Evolutionary conservation across 2,888 invertebrate genomes (phyloP).

Genomic region (Ectemnius continuus): DNA sequence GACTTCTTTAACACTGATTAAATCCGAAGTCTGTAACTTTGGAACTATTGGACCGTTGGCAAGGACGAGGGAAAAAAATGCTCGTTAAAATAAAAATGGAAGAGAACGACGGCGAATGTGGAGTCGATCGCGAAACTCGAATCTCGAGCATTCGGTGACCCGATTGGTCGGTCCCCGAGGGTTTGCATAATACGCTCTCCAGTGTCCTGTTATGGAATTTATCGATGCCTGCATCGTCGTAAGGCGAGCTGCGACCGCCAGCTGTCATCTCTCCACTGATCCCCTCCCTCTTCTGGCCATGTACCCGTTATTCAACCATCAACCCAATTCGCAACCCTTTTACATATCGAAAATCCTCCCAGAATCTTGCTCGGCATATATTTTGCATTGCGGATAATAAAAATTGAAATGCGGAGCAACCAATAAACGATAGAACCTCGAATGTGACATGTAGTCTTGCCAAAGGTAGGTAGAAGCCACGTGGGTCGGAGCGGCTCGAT

Average conservation of each 20-base stretch:
- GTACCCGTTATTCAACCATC: slow-evolving; percentile 70
- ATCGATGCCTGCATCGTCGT: slow-evolving; percentile 69
- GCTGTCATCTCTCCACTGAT: slow-evolving; percentile 61
- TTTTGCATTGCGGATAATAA: neutral
- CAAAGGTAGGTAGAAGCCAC: no score
- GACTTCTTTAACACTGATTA: no score
- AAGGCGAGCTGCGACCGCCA: slow-evolving; percentile 65
- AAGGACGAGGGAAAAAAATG: neutral
- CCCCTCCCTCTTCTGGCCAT: slow-evolving; percentile 60
- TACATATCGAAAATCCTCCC: slow-evolving; percentile 53
- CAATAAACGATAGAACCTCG: no score
- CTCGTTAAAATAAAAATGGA: slow-evolving; percentile 15
- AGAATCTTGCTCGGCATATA: neutral
- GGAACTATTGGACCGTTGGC: neutral
- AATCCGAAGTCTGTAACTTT: no score
- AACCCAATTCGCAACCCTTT: slow-evolving; percentile 68
- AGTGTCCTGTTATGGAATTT: slow-evolving; percentile 70
- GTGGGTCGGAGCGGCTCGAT: no score
- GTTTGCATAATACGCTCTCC: slow-evolving; percentile 66
- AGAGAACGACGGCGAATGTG: slow-evolving; percentile 12
- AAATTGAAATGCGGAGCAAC: neutral
- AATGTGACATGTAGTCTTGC: no score
- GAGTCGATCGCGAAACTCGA: slow-evolving; percentile 43
- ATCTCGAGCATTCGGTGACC: slow-evolving; percentile 49
- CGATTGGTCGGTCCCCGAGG: slow-evolving; percentile 60